These are phyloP conservation scores for Tachina grossa DNA, from an alignment of 2,888 invertebrate species.

Conservation along the genomic window DNA sequence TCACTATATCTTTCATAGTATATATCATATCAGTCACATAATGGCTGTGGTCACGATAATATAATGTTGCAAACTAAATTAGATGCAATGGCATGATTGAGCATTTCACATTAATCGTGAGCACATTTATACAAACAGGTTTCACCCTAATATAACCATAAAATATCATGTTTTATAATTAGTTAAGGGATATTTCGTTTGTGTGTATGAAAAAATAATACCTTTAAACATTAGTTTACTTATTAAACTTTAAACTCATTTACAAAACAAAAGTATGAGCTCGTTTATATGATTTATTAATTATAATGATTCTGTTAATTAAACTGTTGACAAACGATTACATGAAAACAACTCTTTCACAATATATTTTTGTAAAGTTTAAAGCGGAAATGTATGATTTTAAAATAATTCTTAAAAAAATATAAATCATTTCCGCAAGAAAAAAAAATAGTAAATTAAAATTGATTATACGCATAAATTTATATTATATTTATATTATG, in stretches of 20 bases:
- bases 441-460: too few relatives aligned
- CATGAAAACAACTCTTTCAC: neutral
- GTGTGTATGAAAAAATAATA: neutral
- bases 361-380: neutral
- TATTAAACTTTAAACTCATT: constrained; percentile 46
- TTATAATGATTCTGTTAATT: constrained; percentile 42
- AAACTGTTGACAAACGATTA: constrained; percentile 28
- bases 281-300: constrained; percentile 54
- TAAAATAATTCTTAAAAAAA: too few relatives aligned
- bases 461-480: too few relatives aligned
- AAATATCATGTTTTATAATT: constrained; percentile 50
- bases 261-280: constrained; percentile 1
- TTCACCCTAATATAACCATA: constrained; percentile 19
- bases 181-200: constrained; percentile 49
- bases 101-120: too few relatives aligned
- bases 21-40: too few relatives aligned
- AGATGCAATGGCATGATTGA: too few relatives aligned
- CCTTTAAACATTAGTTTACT: neutral
- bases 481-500: too few relatives aligned
- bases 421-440: too few relatives aligned
- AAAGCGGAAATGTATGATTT: too few relatives aligned
- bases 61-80: too few relatives aligned
- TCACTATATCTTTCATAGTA: too few relatives aligned
- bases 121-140: neutral
- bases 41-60: too few relatives aligned